phyloP scores from a whole-genome alignment of 92 coral and sea anemone species.

The Palythoa caribaeorum region DNA sequence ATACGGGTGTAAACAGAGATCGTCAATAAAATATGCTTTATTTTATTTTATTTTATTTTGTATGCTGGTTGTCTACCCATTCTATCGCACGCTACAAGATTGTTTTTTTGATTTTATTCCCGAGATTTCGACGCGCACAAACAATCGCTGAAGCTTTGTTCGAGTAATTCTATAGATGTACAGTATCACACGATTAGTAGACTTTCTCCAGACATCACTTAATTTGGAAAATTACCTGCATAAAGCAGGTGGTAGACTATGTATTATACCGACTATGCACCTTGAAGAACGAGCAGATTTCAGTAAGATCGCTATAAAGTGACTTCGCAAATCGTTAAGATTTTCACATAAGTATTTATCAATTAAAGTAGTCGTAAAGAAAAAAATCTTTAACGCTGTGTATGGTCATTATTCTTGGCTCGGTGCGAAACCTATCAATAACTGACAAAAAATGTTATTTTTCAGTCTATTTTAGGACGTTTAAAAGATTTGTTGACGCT shows the following conservation, averaged over 20 bases:
- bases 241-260: not conserved
- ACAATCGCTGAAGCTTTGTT: not conserved
- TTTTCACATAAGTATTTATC: too few relatives aligned
- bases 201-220: not conserved
- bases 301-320: too few relatives aligned
- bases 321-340: too few relatives aligned
- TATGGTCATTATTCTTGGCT: too few relatives aligned
- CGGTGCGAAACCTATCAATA: too few relatives aligned
- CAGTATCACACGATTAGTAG: not conserved
- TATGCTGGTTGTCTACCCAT: not conserved
- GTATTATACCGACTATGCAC: too few relatives aligned
- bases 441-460: too few relatives aligned
- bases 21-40: not conserved
- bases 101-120: not conserved
- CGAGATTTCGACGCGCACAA: not conserved
- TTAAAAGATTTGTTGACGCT: too few relatives aligned
- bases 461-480: too few relatives aligned
- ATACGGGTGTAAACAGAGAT: conserved; percentile 29
- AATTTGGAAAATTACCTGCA: not conserved
- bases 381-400: too few relatives aligned
- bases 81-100: conserved; percentile 4
- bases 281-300: too few relatives aligned
- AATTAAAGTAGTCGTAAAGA: too few relatives aligned
- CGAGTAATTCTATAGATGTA: not conserved
- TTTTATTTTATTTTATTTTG: not conserved